Evolutionary conservation across 2,888 invertebrate genomes (phyloP), one percentile per base, ranked within the genome.

Genomic region (Sericinus montela): DNA sequence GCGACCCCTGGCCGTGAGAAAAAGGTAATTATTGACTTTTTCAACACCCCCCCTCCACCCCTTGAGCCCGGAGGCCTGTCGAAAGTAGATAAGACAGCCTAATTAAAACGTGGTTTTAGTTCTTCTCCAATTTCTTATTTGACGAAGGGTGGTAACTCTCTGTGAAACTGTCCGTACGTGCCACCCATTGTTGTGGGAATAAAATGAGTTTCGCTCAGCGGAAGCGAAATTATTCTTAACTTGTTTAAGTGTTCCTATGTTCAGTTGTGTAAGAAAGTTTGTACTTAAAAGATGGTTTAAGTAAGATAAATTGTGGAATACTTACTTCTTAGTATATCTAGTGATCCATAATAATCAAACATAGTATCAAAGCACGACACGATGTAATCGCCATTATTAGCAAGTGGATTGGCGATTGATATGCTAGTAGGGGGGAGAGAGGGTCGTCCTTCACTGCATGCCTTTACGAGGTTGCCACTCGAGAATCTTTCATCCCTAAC

Each of bases 21-120:
- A 52, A 52, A 54, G 52, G 56, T 52, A 54, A 54, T 56, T 56
- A 56, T 56, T 56, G 56, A 56, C 56, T 56, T 56, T 55, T 54
- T 54, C 50, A 56, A 48, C 32, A 35, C 39, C 41, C 32, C 38
- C 19, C 28, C 36, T 36, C 41, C 32, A 34, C 19, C 28, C 36
- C 13, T 30, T 41, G 29, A 8, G 28, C 25, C 39, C 16, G 19
- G 11, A 19, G 23, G 48, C 28, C 45, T 52, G 52, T 37, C 42
- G 42, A 32, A 45, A 47, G 45, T 41, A 48, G 51, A 52, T 52
- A 52, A 48, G 51, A 40, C 28, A 29, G 34, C 14, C 43, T 47
- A 52, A 47, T 52, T 47, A 52, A 52, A 52, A 36, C 69, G 71
- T 70, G 67, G 59, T 59, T 19, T 60, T 52, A 56, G 62, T 54